Percentiles rank a stretch among this genome's conserved stretches.
These are phyloP conservation scores for Microchirus variegatus DNA, from an alignment of 2,797 vertebrate species.

Conservation along the genomic window DNA sequence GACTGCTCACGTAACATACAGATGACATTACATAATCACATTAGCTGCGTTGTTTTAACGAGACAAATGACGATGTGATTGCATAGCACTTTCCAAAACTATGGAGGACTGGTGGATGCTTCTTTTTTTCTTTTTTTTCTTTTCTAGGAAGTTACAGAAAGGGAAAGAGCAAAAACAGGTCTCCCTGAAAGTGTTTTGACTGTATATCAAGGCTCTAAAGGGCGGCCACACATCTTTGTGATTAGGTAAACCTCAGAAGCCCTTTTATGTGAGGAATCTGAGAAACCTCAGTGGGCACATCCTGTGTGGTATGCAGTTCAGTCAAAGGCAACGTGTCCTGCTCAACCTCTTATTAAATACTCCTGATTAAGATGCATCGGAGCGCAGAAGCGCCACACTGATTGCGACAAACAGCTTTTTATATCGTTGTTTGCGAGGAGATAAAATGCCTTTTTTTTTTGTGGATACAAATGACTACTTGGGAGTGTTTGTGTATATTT, in stretches of 20 bases:
- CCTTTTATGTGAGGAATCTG: slow-evolving; percentile 75
- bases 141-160: slow-evolving; percentile 33
- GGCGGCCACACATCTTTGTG: slow-evolving; percentile 73
- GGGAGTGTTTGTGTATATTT: slow-evolving; percentile 77
- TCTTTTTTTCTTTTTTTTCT: slow-evolving; percentile 23
- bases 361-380: slow-evolving; percentile 56
- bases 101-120: slow-evolving; percentile 27
- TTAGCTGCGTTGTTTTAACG: slow-evolving; percentile 62
- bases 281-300: slow-evolving; percentile 72
- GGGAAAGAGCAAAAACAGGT: slow-evolving; percentile 49
- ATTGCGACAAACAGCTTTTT: slow-evolving; percentile 28
- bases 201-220: slow-evolving; percentile 54
- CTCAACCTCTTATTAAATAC: slow-evolving; percentile 70
- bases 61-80: slow-evolving; percentile 58
- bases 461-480: slow-evolving; percentile 48
- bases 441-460: slow-evolving; percentile 54
- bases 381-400: slow-evolving; percentile 23
- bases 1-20: slow-evolving; percentile 58
- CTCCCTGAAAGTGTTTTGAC: slow-evolving; percentile 66
- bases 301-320: slow-evolving; percentile 67
- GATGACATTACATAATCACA: slow-evolving; percentile 64
- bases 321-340: slow-evolving; percentile 64
- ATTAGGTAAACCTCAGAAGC: slow-evolving; percentile 73
- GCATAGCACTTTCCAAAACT: slow-evolving; percentile 37
- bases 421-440: slow-evolving; percentile 38